phyloP scores from a whole-genome alignment of 2,888 invertebrate genomes.

The Miltochrista miniata region DNA sequence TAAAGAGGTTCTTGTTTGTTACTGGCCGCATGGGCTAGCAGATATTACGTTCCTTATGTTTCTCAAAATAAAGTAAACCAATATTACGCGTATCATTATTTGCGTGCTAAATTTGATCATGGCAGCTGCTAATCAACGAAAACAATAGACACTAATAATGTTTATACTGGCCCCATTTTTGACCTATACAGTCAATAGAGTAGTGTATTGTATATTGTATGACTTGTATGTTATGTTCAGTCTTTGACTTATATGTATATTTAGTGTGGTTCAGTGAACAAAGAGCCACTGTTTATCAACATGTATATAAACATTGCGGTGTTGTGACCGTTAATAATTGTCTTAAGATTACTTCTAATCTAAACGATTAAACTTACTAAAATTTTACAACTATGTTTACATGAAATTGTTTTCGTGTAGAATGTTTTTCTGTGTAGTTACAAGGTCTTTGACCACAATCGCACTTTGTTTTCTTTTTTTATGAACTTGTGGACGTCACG shows the following conservation, averaged over 20 bases:
- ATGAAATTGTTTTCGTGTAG: neutral
- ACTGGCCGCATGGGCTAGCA: no score
- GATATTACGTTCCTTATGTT: no score
- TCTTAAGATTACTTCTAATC: slow-evolving; percentile 4
- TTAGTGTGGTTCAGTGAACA: slow-evolving; percentile 20
- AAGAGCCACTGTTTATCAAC: slow-evolving; percentile 38
- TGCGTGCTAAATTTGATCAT: no score
- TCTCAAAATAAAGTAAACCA: neutral
- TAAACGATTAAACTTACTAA: neutral
- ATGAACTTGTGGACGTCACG: no score
- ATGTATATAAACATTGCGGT: slow-evolving; percentile 36
- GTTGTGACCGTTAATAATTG: slow-evolving; percentile 19
- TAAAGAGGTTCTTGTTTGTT: no score
- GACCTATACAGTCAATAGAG: slow-evolving; percentile 14
- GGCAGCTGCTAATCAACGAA: no score
- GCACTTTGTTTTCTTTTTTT: neutral
- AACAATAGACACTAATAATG: no score
- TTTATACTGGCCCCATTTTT: slow-evolving; percentile 5
- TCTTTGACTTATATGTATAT: slow-evolving; percentile 11
- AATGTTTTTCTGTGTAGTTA: no score
- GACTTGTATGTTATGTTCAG: no score
- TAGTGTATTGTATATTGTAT: slow-evolving; percentile 49
- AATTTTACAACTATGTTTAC: neutral
- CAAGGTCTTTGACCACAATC: neutral
- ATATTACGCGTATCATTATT: neutral